Conservation (phyloP, 2,113 vertebrate species). For the Grallaria varia region DNA sequence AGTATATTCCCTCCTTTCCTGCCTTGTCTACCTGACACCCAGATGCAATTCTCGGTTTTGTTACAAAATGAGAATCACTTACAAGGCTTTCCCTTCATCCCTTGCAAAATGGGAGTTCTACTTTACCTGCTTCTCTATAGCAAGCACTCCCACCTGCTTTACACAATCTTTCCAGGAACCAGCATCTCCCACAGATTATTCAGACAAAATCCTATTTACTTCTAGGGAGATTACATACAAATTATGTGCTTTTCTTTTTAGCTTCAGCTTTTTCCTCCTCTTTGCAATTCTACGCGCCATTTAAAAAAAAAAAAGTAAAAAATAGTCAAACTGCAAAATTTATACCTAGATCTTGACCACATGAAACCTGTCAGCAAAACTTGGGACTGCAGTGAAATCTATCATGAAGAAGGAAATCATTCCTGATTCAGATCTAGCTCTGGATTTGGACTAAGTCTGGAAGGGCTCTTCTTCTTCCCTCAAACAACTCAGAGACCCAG, state of each 20-base stretch:
- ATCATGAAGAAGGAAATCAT: neutral
- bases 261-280: neutral
- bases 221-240: neutral
- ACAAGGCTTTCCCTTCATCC: neutral
- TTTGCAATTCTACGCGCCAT: neutral
- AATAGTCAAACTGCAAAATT: neutral
- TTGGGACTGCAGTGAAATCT: neutral
- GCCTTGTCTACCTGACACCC: neutral
- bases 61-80: neutral
- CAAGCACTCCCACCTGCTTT: neutral
- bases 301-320: neutral
- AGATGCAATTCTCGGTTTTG: neutral
- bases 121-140: neutral
- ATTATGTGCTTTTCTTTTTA: neutral
- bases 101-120: neutral
- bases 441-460: neutral
- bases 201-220: neutral
- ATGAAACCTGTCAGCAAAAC: neutral
- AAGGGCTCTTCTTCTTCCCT: neutral
- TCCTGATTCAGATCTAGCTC: neutral
- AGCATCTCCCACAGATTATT: neutral
- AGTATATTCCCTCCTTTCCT: neutral
- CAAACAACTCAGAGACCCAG: neutral
- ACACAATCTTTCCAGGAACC: neutral
- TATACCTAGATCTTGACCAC: neutral